Percentiles rank a stretch among this genome's conserved stretches.
These are phyloP conservation scores for Callipepla californica DNA, from an alignment of 2,113 vertebrate genomes.

Conservation along the genomic window DNA sequence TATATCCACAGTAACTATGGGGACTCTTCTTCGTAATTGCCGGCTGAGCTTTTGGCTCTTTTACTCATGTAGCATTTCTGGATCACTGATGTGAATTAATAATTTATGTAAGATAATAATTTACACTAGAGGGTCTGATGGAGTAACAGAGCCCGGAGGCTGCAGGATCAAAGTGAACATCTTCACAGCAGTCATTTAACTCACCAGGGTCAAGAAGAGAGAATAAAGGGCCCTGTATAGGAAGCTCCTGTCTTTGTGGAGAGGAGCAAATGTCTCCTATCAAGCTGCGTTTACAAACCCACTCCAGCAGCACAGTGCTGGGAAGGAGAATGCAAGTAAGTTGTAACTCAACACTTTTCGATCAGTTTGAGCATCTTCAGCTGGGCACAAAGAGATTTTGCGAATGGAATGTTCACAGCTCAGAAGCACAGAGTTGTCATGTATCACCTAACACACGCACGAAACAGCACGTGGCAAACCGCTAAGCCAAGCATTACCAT, in stretches of 20 bases:
- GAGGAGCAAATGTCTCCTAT: background rate
- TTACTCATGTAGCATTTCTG: slow-evolving; percentile 1
- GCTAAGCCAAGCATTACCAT: background rate
- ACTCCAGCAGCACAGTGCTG: background rate
- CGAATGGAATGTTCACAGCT: background rate
- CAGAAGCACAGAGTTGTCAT: background rate
- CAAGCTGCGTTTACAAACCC: background rate
- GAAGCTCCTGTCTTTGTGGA: background rate
- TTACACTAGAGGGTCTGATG: background rate
- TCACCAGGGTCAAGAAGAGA: background rate
- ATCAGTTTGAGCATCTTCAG: background rate
- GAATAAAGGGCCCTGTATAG: background rate
- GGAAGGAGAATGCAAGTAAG: background rate
- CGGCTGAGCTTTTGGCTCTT: background rate
- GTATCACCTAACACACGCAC: rapidly evolving
- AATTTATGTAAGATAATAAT: slow-evolving; percentile 9
- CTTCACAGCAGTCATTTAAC: background rate
- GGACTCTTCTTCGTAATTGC: background rate
- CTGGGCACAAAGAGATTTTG: background rate
- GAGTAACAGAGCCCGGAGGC: background rate
- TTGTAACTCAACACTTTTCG: background rate
- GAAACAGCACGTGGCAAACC: background rate
- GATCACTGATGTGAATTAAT: background rate
- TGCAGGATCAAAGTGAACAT: slow-evolving; percentile 5
- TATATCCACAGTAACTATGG: background rate